Evolutionary conservation across 2,797 vertebrate species (phyloP).

Genomic region (Falco cherrug): DNA sequence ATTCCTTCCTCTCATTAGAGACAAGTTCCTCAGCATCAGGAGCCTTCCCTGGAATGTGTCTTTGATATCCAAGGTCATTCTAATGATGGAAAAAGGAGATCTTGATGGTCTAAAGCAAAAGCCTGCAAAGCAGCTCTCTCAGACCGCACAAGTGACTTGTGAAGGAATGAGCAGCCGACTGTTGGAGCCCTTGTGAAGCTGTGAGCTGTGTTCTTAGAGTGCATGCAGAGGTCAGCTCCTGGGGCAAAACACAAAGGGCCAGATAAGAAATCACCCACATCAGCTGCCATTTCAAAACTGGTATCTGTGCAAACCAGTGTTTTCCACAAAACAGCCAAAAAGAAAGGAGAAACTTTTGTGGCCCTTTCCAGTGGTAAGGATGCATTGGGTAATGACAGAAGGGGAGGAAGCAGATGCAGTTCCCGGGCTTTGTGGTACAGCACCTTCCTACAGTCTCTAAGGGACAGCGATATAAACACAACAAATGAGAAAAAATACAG

Average conservation of each 20-base stretch:
- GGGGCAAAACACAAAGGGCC: background rate
- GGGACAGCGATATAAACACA: background rate
- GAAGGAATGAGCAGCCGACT: background rate
- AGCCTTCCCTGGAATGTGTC: slow-evolving; percentile 17
- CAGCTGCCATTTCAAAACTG: background rate
- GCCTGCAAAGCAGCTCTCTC: background rate
- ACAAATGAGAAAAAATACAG: background rate
- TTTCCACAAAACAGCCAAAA: background rate
- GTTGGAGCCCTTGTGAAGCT: background rate
- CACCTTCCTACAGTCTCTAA: background rate
- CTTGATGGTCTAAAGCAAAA: background rate
- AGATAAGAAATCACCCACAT: background rate
- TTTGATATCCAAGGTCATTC: slow-evolving; percentile 36
- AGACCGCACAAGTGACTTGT: background rate
- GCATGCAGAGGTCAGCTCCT: background rate
- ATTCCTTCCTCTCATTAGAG: slow-evolving; percentile 36
- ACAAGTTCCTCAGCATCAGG: background rate
- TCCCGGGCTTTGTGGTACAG: background rate
- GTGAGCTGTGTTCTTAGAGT: background rate
- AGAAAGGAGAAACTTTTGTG: background rate
- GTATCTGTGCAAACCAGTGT: background rate
- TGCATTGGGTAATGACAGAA: background rate
- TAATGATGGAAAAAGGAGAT: background rate
- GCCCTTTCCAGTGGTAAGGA: background rate
- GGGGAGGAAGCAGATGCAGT: background rate